phyloP scores from a whole-genome alignment of 2,888 invertebrate species.

The Drosophila trichaetosa region DNA sequence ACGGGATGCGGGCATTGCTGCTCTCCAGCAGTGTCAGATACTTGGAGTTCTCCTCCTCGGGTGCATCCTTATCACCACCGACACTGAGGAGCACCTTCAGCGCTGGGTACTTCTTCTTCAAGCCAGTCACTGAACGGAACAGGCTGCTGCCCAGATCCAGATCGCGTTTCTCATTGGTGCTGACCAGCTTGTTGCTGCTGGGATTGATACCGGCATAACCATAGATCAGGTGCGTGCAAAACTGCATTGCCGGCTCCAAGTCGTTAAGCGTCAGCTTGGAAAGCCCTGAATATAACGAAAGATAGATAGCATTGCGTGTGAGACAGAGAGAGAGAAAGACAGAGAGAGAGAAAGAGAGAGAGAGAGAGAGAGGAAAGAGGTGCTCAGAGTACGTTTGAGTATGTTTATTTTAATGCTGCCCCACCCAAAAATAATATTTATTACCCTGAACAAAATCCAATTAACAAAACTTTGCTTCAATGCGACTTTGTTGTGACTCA shows the following conservation, averaged over 20 bases:
- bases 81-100: slow-evolving; percentile 90
- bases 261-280: slow-evolving; percentile 91
- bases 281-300: slow-evolving; percentile 87
- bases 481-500: slow-evolving; percentile 27
- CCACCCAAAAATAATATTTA: slow-evolving; percentile 22
- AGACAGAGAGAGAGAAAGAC: background rate
- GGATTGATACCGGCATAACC: slow-evolving; percentile 91
- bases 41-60: slow-evolving; percentile 87
- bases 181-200: slow-evolving; percentile 89
- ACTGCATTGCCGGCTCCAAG: slow-evolving; percentile 90
- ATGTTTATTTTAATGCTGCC: slow-evolving; percentile 8
- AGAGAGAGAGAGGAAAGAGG: background rate
- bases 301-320: background rate
- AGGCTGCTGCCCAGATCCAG: slow-evolving; percentile 90
- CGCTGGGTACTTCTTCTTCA: slow-evolving; percentile 89
- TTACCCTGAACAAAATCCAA: slow-evolving; percentile 44
- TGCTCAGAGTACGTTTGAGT: background rate
- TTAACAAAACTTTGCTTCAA: slow-evolving; percentile 47
- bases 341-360: background rate
- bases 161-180: slow-evolving; percentile 90
- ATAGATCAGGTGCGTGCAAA: slow-evolving; percentile 92
- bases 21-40: slow-evolving; percentile 91
- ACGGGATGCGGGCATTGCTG: slow-evolving; percentile 89
- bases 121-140: slow-evolving; percentile 89
- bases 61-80: slow-evolving; percentile 91